These are phyloP conservation scores for Megathymus violae DNA, from an alignment of 1,140 invertebrate genomes.

Conservation along the genomic window DNA sequence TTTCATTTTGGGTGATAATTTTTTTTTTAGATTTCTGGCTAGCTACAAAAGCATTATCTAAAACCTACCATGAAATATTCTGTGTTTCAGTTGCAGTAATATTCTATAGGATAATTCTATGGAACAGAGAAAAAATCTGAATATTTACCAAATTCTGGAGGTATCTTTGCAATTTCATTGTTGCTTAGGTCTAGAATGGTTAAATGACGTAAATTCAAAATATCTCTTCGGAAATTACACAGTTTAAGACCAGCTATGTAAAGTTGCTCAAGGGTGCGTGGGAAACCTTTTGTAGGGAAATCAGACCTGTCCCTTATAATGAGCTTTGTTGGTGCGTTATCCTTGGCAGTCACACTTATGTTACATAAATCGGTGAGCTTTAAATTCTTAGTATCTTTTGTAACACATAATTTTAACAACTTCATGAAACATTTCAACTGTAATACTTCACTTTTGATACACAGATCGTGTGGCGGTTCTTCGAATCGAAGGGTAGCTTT, in stretches of 20 bases:
- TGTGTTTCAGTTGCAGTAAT: no score
- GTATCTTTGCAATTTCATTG: slow-evolving; percentile 90
- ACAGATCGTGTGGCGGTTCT: slow-evolving; percentile 88
- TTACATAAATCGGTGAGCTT: slow-evolving; percentile 74
- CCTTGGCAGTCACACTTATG: slow-evolving; percentile 82
- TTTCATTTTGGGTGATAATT: no score
- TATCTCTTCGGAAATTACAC: slow-evolving; percentile 87
- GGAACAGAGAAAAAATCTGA: no score
- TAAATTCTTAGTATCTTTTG: slow-evolving; percentile 82
- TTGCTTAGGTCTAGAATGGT: slow-evolving; percentile 89
- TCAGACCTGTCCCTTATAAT: slow-evolving; percentile 85
- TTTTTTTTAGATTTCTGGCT: no score
- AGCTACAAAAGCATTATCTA: no score
- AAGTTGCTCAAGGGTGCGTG: slow-evolving; percentile 85
- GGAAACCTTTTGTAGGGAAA: slow-evolving; percentile 88
- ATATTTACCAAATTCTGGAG: slow-evolving; percentile 88
- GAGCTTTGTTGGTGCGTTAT: slow-evolving; percentile 84
- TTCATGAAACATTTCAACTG: slow-evolving; percentile 88
- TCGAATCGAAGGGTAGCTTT: slow-evolving; percentile 89
- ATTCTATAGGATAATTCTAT: no score
- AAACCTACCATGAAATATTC: no score
- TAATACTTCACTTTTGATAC: slow-evolving; percentile 86
- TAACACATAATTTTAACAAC: slow-evolving; percentile 85
- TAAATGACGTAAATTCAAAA: slow-evolving; percentile 87
- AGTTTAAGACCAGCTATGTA: slow-evolving; percentile 85